Base-by-base conservation (phyloP, 2,113 vertebrate species). In the Dipodomys ordii region DNA sequence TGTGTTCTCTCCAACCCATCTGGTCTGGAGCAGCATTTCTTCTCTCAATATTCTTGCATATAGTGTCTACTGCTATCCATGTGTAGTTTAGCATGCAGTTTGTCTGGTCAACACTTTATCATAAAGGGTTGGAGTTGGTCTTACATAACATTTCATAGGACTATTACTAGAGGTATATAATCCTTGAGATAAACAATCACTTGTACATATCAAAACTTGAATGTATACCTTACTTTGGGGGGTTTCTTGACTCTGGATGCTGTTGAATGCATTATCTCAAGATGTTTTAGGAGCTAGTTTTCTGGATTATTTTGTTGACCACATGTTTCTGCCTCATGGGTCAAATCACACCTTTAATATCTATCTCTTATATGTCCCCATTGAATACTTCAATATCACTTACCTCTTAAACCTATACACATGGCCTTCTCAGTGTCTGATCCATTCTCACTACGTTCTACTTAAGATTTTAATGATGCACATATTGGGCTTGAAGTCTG, bases 231-330 rank as follows among this genome's bases (percentile, higher is more conserved):
- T 6, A 30, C 49, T 92, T 97, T 83, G 87, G 81, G 74, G 28
- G 35, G 79, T 87, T 93, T 92, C 6, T 74, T 73, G 25, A 86
- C n/a, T 90, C 71, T 27, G 11, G 62, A 68, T 85, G 69, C 46
- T 44, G 89, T 53, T 86, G 81, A 86, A 25, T 83, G 27, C 22
- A 79, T n/a, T 78, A 85, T 81, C 27, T 91, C 13, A 64, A 85
- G 18, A 73, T 74, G 67, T 94, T 88, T 88, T 22, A 72, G 77
- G 71, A 88, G 44, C 67, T 87, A 60, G 19, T 94, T 92, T 87
- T 92, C 67, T 94, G 72, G 35, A 20, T 88, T 80, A 62, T 87
- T 77, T 46, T 88, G 53, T 9, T 62, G 18, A 23, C 69, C 20
- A 90, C 27, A 0, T 46, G 13, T 88, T 90, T 64, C 23, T 23